phyloP scores from a whole-genome alignment of 92 coral and sea anemone genomes.

The Phenganax marumi region DNA sequence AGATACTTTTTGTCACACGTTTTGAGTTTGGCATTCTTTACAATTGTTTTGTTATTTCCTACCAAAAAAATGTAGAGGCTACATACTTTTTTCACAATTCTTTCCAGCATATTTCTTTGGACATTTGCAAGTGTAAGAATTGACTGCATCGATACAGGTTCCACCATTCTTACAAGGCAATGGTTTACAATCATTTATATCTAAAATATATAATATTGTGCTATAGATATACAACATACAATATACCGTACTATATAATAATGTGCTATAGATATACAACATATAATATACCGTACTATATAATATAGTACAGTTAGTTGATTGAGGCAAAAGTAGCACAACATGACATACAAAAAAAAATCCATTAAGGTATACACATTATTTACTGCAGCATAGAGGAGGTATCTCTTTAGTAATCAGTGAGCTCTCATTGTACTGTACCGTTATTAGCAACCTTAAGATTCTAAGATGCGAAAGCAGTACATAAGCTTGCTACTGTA shows the following conservation, averaged over 20 bases:
- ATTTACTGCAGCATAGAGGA: neutral
- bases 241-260: no score
- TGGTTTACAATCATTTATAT: conserved; percentile 39
- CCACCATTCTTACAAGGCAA: conserved; percentile 38
- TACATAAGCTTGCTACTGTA: neutral
- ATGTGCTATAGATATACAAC: no score
- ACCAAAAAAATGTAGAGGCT: neutral
- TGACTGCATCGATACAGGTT: conserved; percentile 34
- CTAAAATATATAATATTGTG: neutral
- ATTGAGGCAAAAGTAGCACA: neutral
- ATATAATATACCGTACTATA: no score
- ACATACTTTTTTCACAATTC: conserved; percentile 40
- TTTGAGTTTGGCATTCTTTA: no score
- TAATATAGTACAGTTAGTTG: neutral
- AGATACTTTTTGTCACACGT: neutral
- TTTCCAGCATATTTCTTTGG: conserved; percentile 38
- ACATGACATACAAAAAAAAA: neutral
- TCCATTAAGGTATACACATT: neutral
- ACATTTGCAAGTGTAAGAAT: conserved; percentile 35
- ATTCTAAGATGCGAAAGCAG: neutral
- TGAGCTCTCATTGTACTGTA: neutral
- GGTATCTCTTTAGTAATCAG: neutral
- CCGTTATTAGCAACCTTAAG: neutral
- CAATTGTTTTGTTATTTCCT: no score
- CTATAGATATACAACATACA: no score